Evolutionary conservation across 2,113 vertebrate genomes (phyloP).

Genomic region (Acanthochromis polyacanthus): DNA sequence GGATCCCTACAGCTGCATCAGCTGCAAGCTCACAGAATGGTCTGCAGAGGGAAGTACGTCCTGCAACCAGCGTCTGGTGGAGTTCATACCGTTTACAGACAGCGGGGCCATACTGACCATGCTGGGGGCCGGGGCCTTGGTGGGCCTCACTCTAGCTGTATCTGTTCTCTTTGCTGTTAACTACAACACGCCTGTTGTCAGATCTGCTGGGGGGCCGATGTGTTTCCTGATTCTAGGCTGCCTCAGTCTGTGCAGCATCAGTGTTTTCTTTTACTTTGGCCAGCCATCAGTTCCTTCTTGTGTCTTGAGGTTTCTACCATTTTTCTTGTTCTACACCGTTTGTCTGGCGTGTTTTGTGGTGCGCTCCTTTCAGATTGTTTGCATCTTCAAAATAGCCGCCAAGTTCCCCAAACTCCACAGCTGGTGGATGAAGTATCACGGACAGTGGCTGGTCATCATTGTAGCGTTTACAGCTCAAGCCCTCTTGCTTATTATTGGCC

Average conservation of each 20-base stretch:
- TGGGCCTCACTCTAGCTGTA: conserved; percentile 72
- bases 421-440: conserved; percentile 84
- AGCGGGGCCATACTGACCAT: conserved; percentile 77
- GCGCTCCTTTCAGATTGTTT: conserved; percentile 89
- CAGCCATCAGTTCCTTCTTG: conserved; percentile 76
- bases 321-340: conserved; percentile 79
- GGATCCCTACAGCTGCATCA: conserved; percentile 81
- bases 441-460: conserved; percentile 81
- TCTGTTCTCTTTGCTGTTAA: conserved; percentile 82
- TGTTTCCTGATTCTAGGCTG: conserved; percentile 89
- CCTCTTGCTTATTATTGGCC: conserved; percentile 58
- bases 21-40: conserved; percentile 85
- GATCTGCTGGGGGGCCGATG: conserved; percentile 87
- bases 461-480: conserved; percentile 72
- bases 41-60: conserved; percentile 78
- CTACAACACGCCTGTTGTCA: conserved; percentile 87
- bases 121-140: conserved; percentile 40
- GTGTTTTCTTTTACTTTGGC: conserved; percentile 86
- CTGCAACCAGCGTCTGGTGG: conserved; percentile 79
- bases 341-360: conserved; percentile 88
- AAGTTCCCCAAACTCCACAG: conserved; percentile 80
- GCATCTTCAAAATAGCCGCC: conserved; percentile 89
- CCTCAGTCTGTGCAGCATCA: conserved; percentile 78
- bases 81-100: conserved; percentile 83
- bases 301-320: conserved; percentile 78